Base-by-base conservation (phyloP, 2,113 vertebrate species). In the Tylochromis polylepis region DNA sequence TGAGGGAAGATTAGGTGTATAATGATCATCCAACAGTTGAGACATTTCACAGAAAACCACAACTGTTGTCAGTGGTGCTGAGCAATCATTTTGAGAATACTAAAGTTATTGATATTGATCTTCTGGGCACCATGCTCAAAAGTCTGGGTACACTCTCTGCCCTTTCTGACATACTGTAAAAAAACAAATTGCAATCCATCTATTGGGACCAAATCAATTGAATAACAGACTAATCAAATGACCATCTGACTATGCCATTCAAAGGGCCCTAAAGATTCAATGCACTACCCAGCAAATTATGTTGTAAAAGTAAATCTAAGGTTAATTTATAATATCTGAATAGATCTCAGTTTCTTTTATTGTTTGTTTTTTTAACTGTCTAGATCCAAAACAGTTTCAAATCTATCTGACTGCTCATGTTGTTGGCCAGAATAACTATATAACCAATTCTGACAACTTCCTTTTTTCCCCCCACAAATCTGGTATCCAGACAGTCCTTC, bases 401-500 rank as follows among this genome's bases (percentile, higher is more conserved):
- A 18, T 34, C 29, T 24, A 59, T 78, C 49, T 15, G 84, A 75
- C 58, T 24, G 16, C 29, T 75, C 8, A 4, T 59, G 67, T 49
- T 65, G 20, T 55, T 34, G 75, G 78, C 51, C 18, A 81, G 65
- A 79, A 41, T 24, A 36, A 83, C 41, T 85, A 34, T 38, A 81
- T 84, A 27, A 84, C 43, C 18, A 79, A 81, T 51, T n/a, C 70
- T 81, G 51, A 86, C 79, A 88, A 60, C 65, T 46, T 84, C 18
- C 34, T 29, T 36, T 29, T 60, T 80, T n/a, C 27, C 0, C 20
- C 11, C 62, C 20, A 38, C 20, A 83, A 81, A 88, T 85, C 58
- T 72, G 55, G 84, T 87, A 91, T 82, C 78, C 84, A 88, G 84
- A 91, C 85, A 84, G 85, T 20, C 31, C 81, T 85, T 85, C 83